Evolutionary conservation across 1,140 invertebrate species (phyloP).

Genomic region (Saccostrea echinata): DNA sequence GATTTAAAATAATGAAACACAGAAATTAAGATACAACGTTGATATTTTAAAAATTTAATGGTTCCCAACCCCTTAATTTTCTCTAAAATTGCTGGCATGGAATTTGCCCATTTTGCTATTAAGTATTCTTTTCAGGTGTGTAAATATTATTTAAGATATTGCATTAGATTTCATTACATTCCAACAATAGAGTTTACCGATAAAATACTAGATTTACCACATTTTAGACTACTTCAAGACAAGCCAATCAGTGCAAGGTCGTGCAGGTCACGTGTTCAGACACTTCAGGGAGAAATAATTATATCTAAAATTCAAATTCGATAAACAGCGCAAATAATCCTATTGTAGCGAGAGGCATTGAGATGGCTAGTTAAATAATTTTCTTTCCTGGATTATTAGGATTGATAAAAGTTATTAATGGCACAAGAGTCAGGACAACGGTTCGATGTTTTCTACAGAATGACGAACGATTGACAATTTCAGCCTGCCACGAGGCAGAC

Average conservation of each 20-base stretch:
- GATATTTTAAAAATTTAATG: too few relatives aligned
- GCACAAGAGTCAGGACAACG: constrained; percentile 32
- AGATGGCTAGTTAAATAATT: constrained; percentile 57
- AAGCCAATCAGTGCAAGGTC: constrained; percentile 52
- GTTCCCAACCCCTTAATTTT: background rate
- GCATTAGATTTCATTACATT: constrained; percentile 35
- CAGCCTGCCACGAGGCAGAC: constrained; percentile 37
- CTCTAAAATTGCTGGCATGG: background rate
- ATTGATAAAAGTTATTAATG: constrained; percentile 56
- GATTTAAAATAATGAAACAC: background rate
- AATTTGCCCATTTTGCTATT: constrained; percentile 20
- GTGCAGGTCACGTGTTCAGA: constrained; percentile 24
- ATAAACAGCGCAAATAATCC: constrained; percentile 57
- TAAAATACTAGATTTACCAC: constrained; percentile 35
- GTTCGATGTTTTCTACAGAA: constrained; percentile 31
- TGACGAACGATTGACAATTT: constrained; percentile 42
- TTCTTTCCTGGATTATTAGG: constrained; percentile 55
- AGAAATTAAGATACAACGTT: too few relatives aligned
- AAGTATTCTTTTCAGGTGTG: constrained; percentile 32
- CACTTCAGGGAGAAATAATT: constrained; percentile 52
- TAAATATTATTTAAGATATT: constrained; percentile 28
- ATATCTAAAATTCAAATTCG: constrained; percentile 56
- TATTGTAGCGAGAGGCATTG: constrained; percentile 52
- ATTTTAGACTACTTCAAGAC: constrained; percentile 22
- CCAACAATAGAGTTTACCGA: constrained; percentile 24